phyloP scores from a whole-genome alignment of 2,113 vertebrate species.

The Neofelis nebulosa region DNA sequence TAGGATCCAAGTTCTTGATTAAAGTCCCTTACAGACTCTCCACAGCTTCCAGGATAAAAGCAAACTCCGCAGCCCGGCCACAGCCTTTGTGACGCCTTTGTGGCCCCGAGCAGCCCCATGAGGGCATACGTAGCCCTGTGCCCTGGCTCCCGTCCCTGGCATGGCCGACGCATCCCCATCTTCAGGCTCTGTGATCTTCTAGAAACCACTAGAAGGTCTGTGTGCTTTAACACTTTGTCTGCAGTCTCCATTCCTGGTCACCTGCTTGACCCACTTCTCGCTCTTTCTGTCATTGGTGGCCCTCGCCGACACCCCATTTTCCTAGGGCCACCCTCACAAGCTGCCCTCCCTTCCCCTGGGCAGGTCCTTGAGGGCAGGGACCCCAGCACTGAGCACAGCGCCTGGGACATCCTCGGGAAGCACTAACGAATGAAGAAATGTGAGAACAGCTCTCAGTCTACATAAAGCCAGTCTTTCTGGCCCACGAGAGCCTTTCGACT shows the following conservation, averaged over 20 bases:
- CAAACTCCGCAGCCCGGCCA: neutral
- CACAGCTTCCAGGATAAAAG: neutral
- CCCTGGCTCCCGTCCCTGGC: neutral
- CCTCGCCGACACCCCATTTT: neutral
- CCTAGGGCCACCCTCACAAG: neutral
- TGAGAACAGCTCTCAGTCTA: accelerated
- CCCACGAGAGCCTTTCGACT: accelerated
- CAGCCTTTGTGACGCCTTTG: neutral
- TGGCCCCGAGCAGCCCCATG: neutral
- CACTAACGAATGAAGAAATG: neutral
- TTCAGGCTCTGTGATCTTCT: neutral
- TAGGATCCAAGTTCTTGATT: neutral
- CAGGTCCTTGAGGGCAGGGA: neutral
- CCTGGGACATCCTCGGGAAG: accelerated
- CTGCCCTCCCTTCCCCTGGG: neutral
- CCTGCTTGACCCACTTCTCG: neutral
- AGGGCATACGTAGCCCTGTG: accelerated
- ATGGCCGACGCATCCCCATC: accelerated
- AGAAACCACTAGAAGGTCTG: neutral
- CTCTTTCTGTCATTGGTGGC: neutral
- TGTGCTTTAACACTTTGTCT: too few species aligned
- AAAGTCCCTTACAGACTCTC: neutral
- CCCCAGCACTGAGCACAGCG: accelerated
- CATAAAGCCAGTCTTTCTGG: neutral
- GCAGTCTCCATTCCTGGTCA: neutral